Conservation (phyloP, 2,888 invertebrate genomes). For the Andrena trimmerana region DNA sequence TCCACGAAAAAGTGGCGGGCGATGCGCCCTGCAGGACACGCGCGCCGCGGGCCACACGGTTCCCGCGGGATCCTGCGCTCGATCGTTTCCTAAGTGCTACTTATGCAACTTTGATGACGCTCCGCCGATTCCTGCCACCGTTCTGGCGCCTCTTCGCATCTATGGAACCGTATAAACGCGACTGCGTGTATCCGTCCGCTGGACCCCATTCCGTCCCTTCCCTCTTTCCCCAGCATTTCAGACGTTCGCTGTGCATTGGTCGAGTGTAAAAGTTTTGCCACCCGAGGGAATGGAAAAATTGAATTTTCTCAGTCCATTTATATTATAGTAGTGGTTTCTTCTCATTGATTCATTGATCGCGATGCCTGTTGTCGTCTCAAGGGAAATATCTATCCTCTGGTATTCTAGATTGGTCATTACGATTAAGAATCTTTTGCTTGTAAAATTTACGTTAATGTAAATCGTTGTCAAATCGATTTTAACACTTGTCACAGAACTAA, state of each 20-base stretch:
- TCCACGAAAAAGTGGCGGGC: conserved; percentile 53
- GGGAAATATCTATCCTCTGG: no score
- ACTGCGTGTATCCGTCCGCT: conserved; percentile 14
- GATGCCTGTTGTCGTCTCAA: not conserved
- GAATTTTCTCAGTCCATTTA: not conserved
- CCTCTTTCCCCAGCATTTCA: not conserved
- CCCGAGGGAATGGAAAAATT: conserved; percentile 22
- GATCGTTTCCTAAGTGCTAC: conserved; percentile 84
- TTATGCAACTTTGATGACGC: conserved; percentile 84
- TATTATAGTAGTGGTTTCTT: not conserved
- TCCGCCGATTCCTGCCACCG: conserved; percentile 75
- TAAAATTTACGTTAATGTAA: no score
- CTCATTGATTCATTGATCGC: not conserved
- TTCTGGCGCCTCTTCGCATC: conserved; percentile 29
- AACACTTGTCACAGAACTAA: no score
- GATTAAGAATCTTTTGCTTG: no score
- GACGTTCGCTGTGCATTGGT: not conserved
- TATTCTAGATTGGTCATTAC: no score
- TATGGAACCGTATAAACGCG: conserved; percentile 31
- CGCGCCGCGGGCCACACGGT: conserved; percentile 50
- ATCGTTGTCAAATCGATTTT: no score
- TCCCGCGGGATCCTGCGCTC: conserved; percentile 80
- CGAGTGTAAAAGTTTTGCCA: conserved; percentile 22
- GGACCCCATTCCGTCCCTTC: conserved; percentile 38
- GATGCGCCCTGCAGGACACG: conserved; percentile 80